Evolutionary conservation across 2,113 vertebrate genomes (phyloP), one percentile per base, ranked within the genome.

Genomic region (Tenebrosternarchus preto): DNA sequence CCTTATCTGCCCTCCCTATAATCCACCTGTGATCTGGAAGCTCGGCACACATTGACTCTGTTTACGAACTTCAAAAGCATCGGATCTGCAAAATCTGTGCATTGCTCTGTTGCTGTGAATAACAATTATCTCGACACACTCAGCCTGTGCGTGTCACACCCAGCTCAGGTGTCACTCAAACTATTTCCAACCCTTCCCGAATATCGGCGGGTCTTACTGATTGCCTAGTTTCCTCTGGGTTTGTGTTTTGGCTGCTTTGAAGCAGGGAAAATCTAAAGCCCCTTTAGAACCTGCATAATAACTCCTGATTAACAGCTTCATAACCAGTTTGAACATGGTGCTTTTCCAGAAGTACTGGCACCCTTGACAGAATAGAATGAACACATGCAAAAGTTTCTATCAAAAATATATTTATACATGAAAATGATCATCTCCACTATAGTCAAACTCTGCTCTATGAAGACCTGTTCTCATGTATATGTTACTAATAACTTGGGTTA

Each of bases 1-100:
- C 63, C 64, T 73, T 83, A 81, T 81, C 84, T 77, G 71, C 70
- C 74, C 70, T 80, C 72, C 50, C 66, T 66, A 83, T 85, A 78
- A 83, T 68, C 74, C 43, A 80, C 64, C 78, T 70, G 77, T 78
- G 66, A 85, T 83, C 75, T 77, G 80, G 70, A 77, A 67, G 71
- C 43, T 61, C n/a, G 24, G 33, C 59, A 55, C 25, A n/a, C 73
- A 71, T 78, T 72, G 53, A 66, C 70, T 81, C 69, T 60, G 33
- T 81, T 81, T 70, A 70, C 73, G 33, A 57, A 64, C 76, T 78
- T 77, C 76, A 80, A 73, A 80, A 70, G 53, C 77, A 67, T 67
- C 77, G 71, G 43, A 76, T 73, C 7, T 68, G 55, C 12, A 53
- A 71, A 68, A 80, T 84, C 53, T 59, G 59, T 67, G 56, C 43